phyloP scores from a whole-genome alignment of 2,113 vertebrate genomes.

The Saccopteryx bilineata region DNA sequence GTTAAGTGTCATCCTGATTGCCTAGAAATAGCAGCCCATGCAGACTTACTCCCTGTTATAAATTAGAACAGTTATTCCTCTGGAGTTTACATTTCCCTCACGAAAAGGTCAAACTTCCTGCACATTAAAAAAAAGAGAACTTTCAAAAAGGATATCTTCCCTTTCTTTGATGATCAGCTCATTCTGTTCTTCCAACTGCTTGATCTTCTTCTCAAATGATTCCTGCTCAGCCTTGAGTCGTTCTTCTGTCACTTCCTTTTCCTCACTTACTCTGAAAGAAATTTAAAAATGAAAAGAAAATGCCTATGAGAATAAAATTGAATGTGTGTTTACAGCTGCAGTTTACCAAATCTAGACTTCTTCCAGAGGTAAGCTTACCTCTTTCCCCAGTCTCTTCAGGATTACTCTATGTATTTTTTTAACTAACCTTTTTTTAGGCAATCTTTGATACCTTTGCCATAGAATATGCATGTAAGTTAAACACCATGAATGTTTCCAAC shows the following conservation, averaged over 20 bases:
- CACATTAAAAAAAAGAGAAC: conserved; percentile 41
- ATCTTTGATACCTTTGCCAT: conserved; percentile 40
- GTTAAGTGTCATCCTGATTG: conserved; percentile 86
- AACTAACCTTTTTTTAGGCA: conserved; percentile 46
- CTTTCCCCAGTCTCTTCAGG: conserved; percentile 5
- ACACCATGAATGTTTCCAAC: conserved; percentile 44
- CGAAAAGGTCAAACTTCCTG: conserved; percentile 72
- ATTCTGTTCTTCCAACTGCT: conserved; percentile 95
- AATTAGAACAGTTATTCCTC: conserved; percentile 89
- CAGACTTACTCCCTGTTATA: conserved; percentile 86
- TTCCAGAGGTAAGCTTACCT: not conserved
- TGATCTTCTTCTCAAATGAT: conserved; percentile 96
- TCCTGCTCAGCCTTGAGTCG: conserved; percentile 94
- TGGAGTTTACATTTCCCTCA: conserved; percentile 83
- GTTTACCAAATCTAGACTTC: conserved; percentile 31
- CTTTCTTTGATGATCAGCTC: conserved; percentile 94
- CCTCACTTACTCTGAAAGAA: conserved; percentile 94
- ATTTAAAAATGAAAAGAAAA: conserved; percentile 60
- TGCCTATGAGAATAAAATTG: conserved; percentile 57
- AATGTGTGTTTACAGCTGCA: not conserved
- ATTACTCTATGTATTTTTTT: not conserved
- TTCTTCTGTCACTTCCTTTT: conserved; percentile 96
- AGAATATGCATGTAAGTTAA: conserved; percentile 18
- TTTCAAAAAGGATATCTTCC: conserved; percentile 96
- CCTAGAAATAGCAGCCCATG: conserved; percentile 86